Conservation (phyloP, 2,888 invertebrate genomes). For the Drosophila testacea region DNA sequence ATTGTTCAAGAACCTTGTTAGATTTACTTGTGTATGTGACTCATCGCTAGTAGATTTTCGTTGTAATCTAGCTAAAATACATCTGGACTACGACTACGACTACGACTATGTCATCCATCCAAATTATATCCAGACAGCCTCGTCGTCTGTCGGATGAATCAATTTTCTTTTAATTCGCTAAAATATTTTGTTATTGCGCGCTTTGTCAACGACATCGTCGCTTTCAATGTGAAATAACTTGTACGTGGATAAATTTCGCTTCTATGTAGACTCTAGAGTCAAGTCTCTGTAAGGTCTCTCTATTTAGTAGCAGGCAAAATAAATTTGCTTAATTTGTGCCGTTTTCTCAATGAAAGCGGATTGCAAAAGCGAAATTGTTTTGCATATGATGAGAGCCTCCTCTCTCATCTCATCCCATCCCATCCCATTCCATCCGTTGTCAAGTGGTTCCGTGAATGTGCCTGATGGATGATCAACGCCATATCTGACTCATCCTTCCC, state of each 20-base stretch:
- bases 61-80: slow-evolving; percentile 27
- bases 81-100: slow-evolving; percentile 18
- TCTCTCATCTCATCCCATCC: slow-evolving; percentile 7
- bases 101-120: slow-evolving; percentile 56
- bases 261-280: slow-evolving; percentile 16
- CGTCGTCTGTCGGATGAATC: slow-evolving; percentile 67
- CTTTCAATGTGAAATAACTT: slow-evolving; percentile 6
- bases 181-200: slow-evolving; percentile 71
- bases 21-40: slow-evolving; percentile 32
- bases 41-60: slow-evolving; percentile 36
- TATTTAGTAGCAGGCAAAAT: slow-evolving; percentile 46
- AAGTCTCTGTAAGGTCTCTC: slow-evolving; percentile 18
- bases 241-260: slow-evolving; percentile 34
- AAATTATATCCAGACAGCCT: slow-evolving; percentile 45
- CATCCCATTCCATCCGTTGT: slow-evolving; percentile 12
- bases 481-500: slow-evolving; percentile 55
- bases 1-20: slow-evolving; percentile 40
- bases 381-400: slow-evolving; percentile 55
- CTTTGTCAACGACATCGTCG: not conserved
- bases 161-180: slow-evolving; percentile 79
- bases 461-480: slow-evolving; percentile 40
- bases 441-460: slow-evolving; percentile 26
- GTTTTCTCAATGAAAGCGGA: slow-evolving; percentile 69
- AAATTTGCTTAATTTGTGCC: slow-evolving; percentile 74
- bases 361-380: slow-evolving; percentile 63